phyloP scores from a whole-genome alignment of 1,140 invertebrate species.

The Musca vetustissima region DNA sequence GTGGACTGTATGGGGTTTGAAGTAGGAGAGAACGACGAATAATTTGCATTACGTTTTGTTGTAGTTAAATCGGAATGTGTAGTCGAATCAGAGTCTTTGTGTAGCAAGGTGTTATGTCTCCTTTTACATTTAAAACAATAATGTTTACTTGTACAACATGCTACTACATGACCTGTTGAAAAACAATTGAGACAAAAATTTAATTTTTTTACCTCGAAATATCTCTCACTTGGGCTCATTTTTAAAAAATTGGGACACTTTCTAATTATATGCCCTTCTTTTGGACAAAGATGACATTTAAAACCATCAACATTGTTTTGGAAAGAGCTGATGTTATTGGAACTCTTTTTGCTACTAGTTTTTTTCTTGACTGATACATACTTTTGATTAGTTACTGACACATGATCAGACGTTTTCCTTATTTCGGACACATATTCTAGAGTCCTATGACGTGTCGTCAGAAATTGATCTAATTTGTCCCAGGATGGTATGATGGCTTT shows the following conservation, averaged over 20 bases:
- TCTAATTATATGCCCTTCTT: not conserved
- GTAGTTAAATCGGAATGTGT: no score
- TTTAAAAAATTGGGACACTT: not conserved
- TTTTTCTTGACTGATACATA: no score
- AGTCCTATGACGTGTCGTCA: slow-evolving; percentile 28
- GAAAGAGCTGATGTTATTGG: not conserved
- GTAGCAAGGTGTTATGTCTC: no score
- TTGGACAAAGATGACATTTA: not conserved
- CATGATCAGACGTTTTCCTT: not conserved
- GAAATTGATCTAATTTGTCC: not conserved
- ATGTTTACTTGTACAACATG: not conserved
- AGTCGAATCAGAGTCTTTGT: no score
- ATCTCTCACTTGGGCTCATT: not conserved
- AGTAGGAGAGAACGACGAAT: no score
- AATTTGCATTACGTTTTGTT: no score
- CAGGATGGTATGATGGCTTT: not conserved
- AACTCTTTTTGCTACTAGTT: not conserved
- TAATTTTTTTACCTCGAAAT: no score
- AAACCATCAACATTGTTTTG: not conserved
- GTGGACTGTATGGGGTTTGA: no score
- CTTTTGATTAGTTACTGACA: no score
- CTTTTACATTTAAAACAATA: not conserved
- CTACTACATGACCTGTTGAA: not conserved
- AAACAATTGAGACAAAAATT: not conserved
- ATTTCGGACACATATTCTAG: not conserved